phyloP scores from a whole-genome alignment of 1,140 invertebrate species.

The Periplaneta americana region DNA sequence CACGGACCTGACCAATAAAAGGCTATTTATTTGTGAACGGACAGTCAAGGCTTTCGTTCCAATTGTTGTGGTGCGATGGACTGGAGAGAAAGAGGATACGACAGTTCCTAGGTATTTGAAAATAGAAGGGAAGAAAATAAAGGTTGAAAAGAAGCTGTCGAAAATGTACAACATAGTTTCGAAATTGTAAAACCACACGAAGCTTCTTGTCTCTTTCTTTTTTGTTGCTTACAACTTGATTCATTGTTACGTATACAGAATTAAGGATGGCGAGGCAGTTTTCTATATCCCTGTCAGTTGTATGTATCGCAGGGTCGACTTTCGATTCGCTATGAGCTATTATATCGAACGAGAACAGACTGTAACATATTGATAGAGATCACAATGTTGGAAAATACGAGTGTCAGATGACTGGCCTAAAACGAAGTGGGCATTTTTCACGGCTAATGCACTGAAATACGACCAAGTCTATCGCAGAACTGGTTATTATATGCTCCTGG shows the following conservation, averaged over 20 bases:
- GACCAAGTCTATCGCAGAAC: too few relatives aligned
- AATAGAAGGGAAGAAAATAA: not conserved
- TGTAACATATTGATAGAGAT: too few relatives aligned
- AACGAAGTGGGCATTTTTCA: too few relatives aligned
- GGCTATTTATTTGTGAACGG: not conserved
- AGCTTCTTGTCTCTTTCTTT: not conserved
- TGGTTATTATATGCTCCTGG: too few relatives aligned
- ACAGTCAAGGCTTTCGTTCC: not conserved
- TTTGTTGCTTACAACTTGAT: not conserved
- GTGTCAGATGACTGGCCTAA: too few relatives aligned
- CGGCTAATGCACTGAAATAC: too few relatives aligned
- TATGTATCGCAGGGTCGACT: not conserved
- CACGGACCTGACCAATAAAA: not conserved
- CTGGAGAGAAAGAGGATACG: not conserved
- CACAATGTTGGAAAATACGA: too few relatives aligned
- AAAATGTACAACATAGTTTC: not conserved
- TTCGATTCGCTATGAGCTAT: not conserved
- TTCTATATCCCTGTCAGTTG: not conserved
- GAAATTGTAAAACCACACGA: not conserved
- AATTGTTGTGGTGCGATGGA: not conserved
- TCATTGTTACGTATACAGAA: not conserved
- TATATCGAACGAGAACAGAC: not conserved
- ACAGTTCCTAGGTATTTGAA: not conserved
- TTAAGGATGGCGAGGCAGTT: not conserved
- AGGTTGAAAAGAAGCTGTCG: not conserved